Percentiles rank a stretch among this genome's conserved stretches.
Conservation (phyloP, 92 coral and sea anemone species). For the Heliopora coerulea region DNA sequence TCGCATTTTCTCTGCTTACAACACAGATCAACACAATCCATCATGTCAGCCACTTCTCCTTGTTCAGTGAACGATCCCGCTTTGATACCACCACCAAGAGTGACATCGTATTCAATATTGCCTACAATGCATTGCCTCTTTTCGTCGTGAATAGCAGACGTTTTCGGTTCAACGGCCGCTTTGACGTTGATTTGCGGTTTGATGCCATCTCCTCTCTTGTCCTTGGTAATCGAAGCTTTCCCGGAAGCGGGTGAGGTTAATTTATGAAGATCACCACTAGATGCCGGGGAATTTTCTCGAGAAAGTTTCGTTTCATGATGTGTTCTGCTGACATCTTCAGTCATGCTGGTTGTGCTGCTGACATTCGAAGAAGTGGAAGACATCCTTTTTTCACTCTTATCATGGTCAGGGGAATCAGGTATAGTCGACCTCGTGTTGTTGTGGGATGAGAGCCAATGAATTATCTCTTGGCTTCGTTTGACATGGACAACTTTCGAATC, state of each 20-base stretch:
- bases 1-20: conserved; percentile 23
- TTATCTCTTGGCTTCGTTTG: conserved; percentile 56
- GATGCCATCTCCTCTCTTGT: conserved; percentile 32
- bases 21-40: conserved; percentile 43
- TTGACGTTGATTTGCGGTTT: conserved; percentile 39
- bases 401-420: not conserved
- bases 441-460: conserved; percentile 17
- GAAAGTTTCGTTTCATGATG: not conserved
- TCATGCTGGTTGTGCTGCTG: not conserved
- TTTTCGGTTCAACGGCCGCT: conserved; percentile 41
- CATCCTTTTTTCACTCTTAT: not conserved
- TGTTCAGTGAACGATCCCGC: conserved; percentile 40
- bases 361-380: not conserved
- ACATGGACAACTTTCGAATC: conserved; percentile 67
- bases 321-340: not conserved
- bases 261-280: not conserved
- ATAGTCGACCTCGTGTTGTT: conserved; percentile 9
- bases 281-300: not conserved
- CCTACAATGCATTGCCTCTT: conserved; percentile 16
- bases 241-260: not conserved
- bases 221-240: not conserved
- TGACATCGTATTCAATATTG: conserved; percentile 30
- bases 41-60: conserved; percentile 48
- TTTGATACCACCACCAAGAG: conserved; percentile 28
- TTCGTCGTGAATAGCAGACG: not conserved